Conservation (phyloP, 2,113 vertebrate species). For the Corydoras sp. region DNA sequence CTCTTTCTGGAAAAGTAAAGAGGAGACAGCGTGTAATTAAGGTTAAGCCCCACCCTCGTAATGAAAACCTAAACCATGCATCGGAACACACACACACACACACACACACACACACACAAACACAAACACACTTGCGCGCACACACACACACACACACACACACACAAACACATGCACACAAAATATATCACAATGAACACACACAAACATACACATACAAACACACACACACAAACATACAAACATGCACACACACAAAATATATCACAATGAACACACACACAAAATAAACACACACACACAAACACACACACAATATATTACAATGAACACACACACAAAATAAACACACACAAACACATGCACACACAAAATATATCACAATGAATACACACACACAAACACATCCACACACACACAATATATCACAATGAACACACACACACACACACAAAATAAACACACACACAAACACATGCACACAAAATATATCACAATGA, state of each 20-base stretch:
- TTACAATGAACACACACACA: background rate
- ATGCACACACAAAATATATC: background rate
- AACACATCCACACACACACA: conserved; percentile 11
- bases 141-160: conserved; percentile 17
- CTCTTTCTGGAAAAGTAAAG: conserved; percentile 34
- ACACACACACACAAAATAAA: conserved; percentile 5
- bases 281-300: conserved; percentile 4
- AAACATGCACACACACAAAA: background rate
- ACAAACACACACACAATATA: conserved; percentile 2
- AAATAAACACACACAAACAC: conserved; percentile 7
- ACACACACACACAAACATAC: background rate
- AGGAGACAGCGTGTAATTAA: conserved; percentile 36
- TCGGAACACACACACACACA: conserved; percentile 2
- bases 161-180: conserved; percentile 7
- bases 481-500: background rate
- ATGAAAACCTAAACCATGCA: conserved; percentile 41
- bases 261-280: background rate
- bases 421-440: background rate
- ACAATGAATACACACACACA: conserved; percentile 1
- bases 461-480: conserved; percentile 16
- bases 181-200: background rate
- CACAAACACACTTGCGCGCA: background rate
- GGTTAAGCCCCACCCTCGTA: conserved; percentile 34
- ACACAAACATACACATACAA: background rate
- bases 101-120: background rate